Evolutionary conservation across 2,888 invertebrate species (phyloP).

Genomic region (Tachystola acroxantha): DNA sequence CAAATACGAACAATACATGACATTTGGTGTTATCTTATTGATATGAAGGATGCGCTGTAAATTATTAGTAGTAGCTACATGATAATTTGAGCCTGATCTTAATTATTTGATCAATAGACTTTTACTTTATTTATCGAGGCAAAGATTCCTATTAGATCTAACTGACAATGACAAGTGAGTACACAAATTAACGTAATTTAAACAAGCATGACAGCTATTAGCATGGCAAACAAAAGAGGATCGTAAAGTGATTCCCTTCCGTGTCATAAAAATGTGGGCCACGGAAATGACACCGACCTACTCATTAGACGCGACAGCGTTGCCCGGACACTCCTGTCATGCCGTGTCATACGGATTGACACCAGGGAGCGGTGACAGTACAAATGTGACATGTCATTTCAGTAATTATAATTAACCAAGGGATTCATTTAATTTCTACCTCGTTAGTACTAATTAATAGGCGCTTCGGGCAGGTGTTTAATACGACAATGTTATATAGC

Average conservation of each 20-base stretch:
- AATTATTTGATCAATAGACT: no score
- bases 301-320: conserved; percentile 34
- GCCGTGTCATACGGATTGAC: conserved; percentile 29
- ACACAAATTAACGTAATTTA: not conserved
- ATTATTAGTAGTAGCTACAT: no score
- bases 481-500: not conserved
- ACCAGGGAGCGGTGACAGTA: conserved; percentile 33
- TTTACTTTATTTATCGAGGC: no score
- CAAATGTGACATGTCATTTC: conserved; percentile 37
- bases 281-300: conserved; percentile 31
- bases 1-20: conserved; percentile 18
- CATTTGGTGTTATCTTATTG: no score
- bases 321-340: conserved; percentile 19
- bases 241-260: conserved; percentile 26
- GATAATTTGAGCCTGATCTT: no score
- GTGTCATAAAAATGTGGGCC: conserved; percentile 18
- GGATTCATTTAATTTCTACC: conserved; percentile 27
- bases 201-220: conserved; percentile 11
- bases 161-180: not conserved
- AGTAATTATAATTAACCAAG: conserved; percentile 52
- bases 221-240: conserved; percentile 24
- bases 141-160: not conserved
- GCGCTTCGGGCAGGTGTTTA: conserved; percentile 12
- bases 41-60: no score
- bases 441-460: conserved; percentile 15